phyloP scores from a whole-genome alignment of 1,140 invertebrate genomes.

The Megalonaias nervosa region DNA sequence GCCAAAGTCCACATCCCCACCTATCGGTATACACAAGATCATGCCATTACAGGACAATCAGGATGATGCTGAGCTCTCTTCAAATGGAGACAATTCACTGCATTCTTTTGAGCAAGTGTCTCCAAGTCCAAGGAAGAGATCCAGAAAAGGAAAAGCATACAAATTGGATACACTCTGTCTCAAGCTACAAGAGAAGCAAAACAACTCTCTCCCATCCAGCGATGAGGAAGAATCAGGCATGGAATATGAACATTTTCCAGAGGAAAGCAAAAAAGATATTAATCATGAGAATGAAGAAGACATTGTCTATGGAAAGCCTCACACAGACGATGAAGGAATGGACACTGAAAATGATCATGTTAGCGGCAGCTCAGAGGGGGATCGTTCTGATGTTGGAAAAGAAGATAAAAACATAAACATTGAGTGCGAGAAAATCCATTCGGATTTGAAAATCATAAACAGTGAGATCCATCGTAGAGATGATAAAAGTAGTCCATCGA shows the following conservation, averaged over 20 bases:
- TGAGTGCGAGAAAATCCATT: neutral
- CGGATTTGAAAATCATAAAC: neutral
- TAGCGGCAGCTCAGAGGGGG: slow-evolving; percentile 5
- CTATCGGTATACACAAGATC: slow-evolving; percentile 14
- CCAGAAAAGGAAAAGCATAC: slow-evolving; percentile 85
- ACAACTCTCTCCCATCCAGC: slow-evolving; percentile 26
- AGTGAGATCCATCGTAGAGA: slow-evolving; percentile 1
- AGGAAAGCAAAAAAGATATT: too few species aligned
- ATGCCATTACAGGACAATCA: slow-evolving; percentile 9
- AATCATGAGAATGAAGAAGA: neutral
- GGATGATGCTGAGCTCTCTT: slow-evolving; percentile 25
- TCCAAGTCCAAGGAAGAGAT: slow-evolving; percentile 73
- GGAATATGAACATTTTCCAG: slow-evolving; percentile 16
- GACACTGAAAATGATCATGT: slow-evolving; percentile 10
- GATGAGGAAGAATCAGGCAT: slow-evolving; percentile 43
- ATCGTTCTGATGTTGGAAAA: neutral
- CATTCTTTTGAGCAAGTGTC: slow-evolving; percentile 35
- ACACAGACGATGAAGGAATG: slow-evolving; percentile 9
- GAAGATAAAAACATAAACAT: too few species aligned
- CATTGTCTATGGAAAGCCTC: slow-evolving; percentile 1
- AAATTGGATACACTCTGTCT: slow-evolving; percentile 79
- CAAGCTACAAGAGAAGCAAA: slow-evolving; percentile 69
- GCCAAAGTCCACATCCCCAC: slow-evolving; percentile 46
- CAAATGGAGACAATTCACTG: slow-evolving; percentile 49
- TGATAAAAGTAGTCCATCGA: neutral